Percentiles rank a stretch among this genome's conserved stretches.
These are phyloP conservation scores for Diarsia rubi DNA, from an alignment of 2,888 invertebrate species.

Conservation along the genomic window DNA sequence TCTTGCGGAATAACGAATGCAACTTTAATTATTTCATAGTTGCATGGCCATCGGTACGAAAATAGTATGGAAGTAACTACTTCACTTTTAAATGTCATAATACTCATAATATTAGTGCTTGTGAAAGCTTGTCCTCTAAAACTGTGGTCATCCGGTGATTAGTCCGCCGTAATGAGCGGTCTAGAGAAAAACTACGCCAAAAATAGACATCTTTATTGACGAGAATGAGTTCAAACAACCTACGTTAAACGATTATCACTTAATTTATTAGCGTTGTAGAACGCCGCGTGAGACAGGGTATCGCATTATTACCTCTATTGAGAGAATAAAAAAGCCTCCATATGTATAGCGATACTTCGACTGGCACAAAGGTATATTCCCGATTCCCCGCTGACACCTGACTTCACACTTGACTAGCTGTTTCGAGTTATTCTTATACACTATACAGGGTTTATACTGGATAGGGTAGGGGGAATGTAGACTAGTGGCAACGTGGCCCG, in stretches of 20 bases:
- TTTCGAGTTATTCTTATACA: too few relatives aligned
- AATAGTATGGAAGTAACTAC: too few relatives aligned
- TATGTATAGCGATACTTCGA: neutral
- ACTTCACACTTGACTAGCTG: neutral
- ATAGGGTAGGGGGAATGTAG: neutral
- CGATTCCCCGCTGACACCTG: neutral
- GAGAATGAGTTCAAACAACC: neutral
- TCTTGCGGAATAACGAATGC: too few relatives aligned
- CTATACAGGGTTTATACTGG: neutral
- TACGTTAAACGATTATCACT: neutral
- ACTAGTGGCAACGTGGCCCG: neutral
- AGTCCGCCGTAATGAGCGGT: neutral
- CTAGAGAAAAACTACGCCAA: neutral
- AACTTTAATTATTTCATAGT: too few relatives aligned
- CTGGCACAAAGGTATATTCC: neutral
- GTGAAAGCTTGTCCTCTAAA: constrained; percentile 2
- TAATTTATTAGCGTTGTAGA: too few relatives aligned
- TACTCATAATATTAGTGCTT: too few relatives aligned
- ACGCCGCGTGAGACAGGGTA: neutral
- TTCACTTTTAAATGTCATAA: too few relatives aligned
- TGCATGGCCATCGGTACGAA: too few relatives aligned
- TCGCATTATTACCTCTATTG: neutral
- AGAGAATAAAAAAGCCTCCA: neutral
- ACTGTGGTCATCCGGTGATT: constrained; percentile 1
- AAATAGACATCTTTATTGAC: neutral